Base-by-base conservation (phyloP, 2,888 invertebrate genomes). In the Imbricaverruca yamaguchii region DNA sequence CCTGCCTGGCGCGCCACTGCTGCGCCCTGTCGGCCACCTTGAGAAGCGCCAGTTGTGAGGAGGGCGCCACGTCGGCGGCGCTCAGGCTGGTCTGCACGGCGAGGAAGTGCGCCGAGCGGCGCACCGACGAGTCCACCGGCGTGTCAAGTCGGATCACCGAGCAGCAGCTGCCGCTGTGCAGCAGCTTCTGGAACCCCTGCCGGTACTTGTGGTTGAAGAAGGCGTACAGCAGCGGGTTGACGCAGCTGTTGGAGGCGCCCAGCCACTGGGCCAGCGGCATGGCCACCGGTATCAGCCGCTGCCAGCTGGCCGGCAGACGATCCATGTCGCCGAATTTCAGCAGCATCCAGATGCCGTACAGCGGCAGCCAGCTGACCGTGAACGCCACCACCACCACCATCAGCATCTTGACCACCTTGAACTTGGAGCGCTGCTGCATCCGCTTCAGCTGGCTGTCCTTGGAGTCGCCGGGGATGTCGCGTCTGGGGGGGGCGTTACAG, bases 141-240 rank as follows among this genome's bases (percentile, higher is more conserved):
- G 15, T 25, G 7, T 79, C n/a, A 7, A 79, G 57, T 7, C 79
- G 11, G 57, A 79, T 57, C 25, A 25, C 23, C 13, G 79, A 9
- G 86, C 95, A 95, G 87, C 95, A 95, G 84, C 92, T 92, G 84
- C 94, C 91, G 84, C 94, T 94, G 87, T 93, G 93, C 78, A 95
- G 90, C 83, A 96, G 94, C 25, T 94, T 95, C 74, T 93, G 91
- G 87, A 97, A 97, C 9, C 96, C 96, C 82, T 93, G 91, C 21
- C 96, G 90, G 87, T 94, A 97, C 87, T 97, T 96, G 87, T 94
- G 94, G 88, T 97, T 97, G 89, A 97, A 96, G 89, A 96, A 96
- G 6, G 96, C 95, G 87, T 97, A 96, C 82, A 97, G 90, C 83
- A 97, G 93, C 0, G 97, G 97, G 88, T 97, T 97, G 86, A 97